Evolutionary conservation across 2,113 vertebrate genomes (phyloP), one percentile per base, ranked within the genome.

Genomic region (Elephas maximus): DNA sequence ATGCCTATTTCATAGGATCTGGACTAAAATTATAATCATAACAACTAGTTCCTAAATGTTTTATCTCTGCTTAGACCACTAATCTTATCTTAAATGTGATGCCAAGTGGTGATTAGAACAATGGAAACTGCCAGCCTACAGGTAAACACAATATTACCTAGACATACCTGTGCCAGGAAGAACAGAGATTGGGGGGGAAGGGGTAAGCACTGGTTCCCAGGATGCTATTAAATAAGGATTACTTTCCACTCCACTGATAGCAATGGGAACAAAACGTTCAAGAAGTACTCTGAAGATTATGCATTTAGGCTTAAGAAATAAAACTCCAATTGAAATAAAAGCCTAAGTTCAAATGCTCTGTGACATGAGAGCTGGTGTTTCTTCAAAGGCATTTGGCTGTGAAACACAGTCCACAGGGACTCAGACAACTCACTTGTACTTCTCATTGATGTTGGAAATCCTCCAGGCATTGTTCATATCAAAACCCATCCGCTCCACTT

Each of bases 391-490:
- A 30, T 2, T 2, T 92, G 93, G 96, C 92, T 90, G 45, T 28
- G 45, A 94, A 82, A 81, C n/a, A 91, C 77, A 97, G 92, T 88
- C 65, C 73, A 41, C 5, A 76, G 65, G 60, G 53, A 69, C 78
- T 95, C 67, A 71, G 67, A 79, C 26, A 84, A 98, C 98, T 98
- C 97, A 99, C 99, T 99, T 99, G 98, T 99, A 99, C 97, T 99
- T 99, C 98, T 99, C 99, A 98, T 99, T 99, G 98, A 99, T 99
- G 98, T 99, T 99, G 67, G 99, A 99, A 98, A 99, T 99, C 98
- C 99, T 99, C 99, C 99, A 99, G 97, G 99, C 99, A 74, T 99
- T 99, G 97, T 99, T 99, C 98, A 99, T 99, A 98, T 99, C 99
- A 95, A 99, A 99, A 86, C 99, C 99, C 99, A 99, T 99, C 96